Conservation (phyloP, 2,797 vertebrate species). For the Oceanodroma leucorhoa region DNA sequence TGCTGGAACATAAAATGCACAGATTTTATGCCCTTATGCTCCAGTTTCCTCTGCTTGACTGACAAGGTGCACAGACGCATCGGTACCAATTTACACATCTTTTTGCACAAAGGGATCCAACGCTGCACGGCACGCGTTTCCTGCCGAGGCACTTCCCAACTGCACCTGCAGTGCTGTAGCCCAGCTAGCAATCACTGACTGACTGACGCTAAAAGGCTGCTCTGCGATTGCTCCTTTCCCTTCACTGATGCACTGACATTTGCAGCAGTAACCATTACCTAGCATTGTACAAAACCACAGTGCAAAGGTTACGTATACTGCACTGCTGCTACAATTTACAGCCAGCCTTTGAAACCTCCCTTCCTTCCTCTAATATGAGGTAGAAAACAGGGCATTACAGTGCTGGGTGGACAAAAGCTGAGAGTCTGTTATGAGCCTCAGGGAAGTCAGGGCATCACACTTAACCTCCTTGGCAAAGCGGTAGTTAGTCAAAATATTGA, state of each 20-base stretch:
- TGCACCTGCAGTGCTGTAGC: background rate
- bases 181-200: background rate
- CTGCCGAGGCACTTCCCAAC: background rate
- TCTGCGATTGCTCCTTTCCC: background rate
- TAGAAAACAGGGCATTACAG: background rate
- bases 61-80: background rate
- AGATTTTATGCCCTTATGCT: constrained; percentile 8
- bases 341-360: background rate
- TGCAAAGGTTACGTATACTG: background rate
- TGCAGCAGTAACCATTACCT: background rate
- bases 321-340: background rate
- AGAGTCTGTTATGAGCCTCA: background rate
- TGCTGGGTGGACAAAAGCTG: background rate
- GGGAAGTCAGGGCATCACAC: background rate
- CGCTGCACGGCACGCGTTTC: background rate
- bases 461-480: background rate
- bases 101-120: background rate
- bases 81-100: background rate
- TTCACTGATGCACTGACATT: background rate
- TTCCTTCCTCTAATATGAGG: background rate
- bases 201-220: background rate
- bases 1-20: constrained; percentile 16
- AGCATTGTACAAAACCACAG: background rate
- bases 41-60: background rate
- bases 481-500: background rate